These are phyloP conservation scores for Orycteropus afer DNA, from an alignment of 2,113 vertebrate species.

Conservation along the genomic window DNA sequence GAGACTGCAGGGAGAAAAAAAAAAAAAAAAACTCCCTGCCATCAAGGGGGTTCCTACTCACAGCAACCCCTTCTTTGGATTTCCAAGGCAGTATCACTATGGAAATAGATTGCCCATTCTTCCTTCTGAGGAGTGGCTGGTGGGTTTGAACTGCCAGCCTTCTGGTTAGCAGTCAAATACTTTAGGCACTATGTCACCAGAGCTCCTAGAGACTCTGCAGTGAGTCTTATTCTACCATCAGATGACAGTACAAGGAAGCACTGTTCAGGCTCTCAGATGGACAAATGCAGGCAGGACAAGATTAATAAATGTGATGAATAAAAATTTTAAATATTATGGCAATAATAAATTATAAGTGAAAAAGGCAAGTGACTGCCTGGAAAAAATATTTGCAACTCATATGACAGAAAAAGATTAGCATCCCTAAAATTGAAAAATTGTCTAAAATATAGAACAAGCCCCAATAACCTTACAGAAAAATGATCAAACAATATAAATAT, in stretches of 20 bases:
- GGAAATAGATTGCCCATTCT: too few relatives aligned
- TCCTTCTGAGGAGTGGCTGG: too few relatives aligned
- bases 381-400: not conserved
- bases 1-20: not conserved
- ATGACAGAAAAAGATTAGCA: not conserved
- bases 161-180: too few relatives aligned
- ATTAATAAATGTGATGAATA: not conserved
- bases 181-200: too few relatives aligned
- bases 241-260: not conserved
- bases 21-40: too few relatives aligned
- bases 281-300: not conserved
- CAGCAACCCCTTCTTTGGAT: too few relatives aligned
- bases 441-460: not conserved
- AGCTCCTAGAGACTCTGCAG: not conserved
- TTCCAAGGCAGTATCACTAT: too few relatives aligned
- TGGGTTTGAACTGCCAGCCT: too few relatives aligned
- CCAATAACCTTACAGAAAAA: not conserved
- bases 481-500: not conserved
- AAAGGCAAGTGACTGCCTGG: not conserved
- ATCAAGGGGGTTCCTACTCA: too few relatives aligned
- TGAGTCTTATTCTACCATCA: not conserved
- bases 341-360: constrained; percentile 16
- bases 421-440: not conserved
- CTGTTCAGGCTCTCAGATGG: not conserved
- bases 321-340: not conserved